Evolutionary conservation across 2,113 vertebrate species (phyloP).

Genomic region (Petrocephalus microphthalmus): DNA sequence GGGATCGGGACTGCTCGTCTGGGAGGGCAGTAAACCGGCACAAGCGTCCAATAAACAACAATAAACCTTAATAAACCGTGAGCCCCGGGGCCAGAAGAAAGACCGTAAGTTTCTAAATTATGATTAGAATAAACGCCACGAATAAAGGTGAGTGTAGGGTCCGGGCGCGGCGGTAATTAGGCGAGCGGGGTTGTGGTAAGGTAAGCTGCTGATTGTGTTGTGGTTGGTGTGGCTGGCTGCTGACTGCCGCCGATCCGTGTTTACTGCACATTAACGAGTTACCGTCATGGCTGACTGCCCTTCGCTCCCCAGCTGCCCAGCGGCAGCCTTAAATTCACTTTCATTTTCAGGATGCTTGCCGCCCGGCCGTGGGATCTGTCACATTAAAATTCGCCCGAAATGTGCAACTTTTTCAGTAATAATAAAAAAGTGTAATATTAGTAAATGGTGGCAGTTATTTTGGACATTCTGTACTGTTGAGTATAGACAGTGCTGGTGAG

Average conservation of each 20-base stretch:
- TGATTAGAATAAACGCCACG: background rate
- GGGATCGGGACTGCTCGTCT: background rate
- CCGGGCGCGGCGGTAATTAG: background rate
- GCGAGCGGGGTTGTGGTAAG: background rate
- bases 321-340: background rate
- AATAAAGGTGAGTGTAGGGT: background rate
- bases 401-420: background rate
- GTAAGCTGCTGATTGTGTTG: background rate
- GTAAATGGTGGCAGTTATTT: background rate
- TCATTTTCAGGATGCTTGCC: background rate
- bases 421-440: background rate
- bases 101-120: background rate
- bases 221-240: background rate
- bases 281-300: background rate
- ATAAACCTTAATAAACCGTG: background rate
- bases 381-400: background rate
- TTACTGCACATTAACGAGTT: background rate
- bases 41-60: background rate
- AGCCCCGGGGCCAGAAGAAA: background rate
- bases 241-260: background rate
- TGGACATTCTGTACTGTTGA: background rate
- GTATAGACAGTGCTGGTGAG: background rate
- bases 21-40: background rate
- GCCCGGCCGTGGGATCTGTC: background rate
- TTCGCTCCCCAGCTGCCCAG: background rate